Evolutionary conservation across 2,113 vertebrate genomes (phyloP).

Genomic region (Salvelinus namaycush): DNA sequence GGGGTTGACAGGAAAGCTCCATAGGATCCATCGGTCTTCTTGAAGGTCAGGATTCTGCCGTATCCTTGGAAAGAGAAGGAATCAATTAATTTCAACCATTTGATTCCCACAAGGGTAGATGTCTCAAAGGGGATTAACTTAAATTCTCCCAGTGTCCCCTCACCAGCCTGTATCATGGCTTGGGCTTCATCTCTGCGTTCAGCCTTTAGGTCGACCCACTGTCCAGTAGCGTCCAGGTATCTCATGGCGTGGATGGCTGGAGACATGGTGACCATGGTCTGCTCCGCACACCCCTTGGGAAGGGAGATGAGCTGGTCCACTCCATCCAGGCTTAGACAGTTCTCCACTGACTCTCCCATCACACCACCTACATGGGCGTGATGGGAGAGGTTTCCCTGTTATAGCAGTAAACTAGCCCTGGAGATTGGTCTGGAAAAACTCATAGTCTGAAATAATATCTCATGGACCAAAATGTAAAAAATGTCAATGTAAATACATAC

Average conservation of each 20-base stretch:
- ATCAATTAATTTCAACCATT: not conserved
- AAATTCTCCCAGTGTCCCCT: not conserved
- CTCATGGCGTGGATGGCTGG: slow-evolving; percentile 72
- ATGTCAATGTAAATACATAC: no score
- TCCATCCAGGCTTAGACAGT: slow-evolving; percentile 70
- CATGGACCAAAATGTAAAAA: no score
- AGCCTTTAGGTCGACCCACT: slow-evolving; percentile 69
- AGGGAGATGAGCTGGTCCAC: slow-evolving; percentile 64
- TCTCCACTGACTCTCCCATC: slow-evolving; percentile 63
- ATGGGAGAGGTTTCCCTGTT: no score
- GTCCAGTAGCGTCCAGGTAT: slow-evolving; percentile 74
- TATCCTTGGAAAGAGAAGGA: slow-evolving; percentile 63
- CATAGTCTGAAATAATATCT: no score
- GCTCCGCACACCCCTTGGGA: slow-evolving; percentile 75
- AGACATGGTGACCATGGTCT: slow-evolving; percentile 74
- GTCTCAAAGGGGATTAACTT: not conserved
- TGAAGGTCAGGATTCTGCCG: slow-evolving; percentile 65
- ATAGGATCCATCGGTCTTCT: slow-evolving; percentile 72
- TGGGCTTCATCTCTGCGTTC: slow-evolving; percentile 69
- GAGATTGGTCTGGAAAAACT: no score
- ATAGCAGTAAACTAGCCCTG: no score
- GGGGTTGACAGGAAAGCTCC: slow-evolving; percentile 64
- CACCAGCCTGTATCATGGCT: slow-evolving; percentile 70
- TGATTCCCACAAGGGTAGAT: not conserved
- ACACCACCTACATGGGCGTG: slow-evolving; percentile 34